Conservation (phyloP, 2,797 vertebrate genomes). For the Taenioides sp. region DNA sequence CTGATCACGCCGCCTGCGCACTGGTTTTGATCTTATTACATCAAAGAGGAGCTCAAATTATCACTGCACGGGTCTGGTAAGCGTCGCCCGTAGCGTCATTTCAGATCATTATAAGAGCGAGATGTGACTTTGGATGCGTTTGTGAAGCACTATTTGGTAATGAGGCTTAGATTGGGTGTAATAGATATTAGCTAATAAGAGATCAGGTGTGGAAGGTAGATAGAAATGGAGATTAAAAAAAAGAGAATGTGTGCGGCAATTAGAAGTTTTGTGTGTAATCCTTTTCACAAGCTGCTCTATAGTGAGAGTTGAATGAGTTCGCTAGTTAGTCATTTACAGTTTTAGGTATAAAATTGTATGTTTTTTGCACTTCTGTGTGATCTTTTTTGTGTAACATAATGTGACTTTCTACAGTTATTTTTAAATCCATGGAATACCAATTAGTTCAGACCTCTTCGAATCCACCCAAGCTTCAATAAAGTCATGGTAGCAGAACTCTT, state of each 20-base stretch:
- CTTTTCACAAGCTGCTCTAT: background rate
- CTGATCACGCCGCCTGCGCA: constrained; percentile 41
- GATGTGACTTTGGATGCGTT: constrained; percentile 48
- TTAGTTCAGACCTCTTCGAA: no score
- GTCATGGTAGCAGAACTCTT: no score
- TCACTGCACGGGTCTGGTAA: constrained; percentile 36
- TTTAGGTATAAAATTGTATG: no score
- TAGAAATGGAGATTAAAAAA: constrained; percentile 1
- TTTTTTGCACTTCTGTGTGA: no score
- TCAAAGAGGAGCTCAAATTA: constrained; percentile 57
- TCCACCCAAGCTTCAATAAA: no score
- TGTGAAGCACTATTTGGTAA: constrained; percentile 20
- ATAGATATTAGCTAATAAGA: constrained; percentile 9
- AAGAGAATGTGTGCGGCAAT: background rate
- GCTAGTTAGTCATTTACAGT: no score
- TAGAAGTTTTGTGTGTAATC: background rate
- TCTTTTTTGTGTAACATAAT: no score
- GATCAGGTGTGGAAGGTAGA: constrained; percentile 9
- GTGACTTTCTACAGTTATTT: no score
- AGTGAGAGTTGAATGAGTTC: background rate
- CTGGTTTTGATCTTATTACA: constrained; percentile 64
- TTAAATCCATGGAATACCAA: no score
- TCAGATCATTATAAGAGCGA: constrained; percentile 52
- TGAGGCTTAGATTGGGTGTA: constrained; percentile 15
- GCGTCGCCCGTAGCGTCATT: constrained; percentile 54